Evolutionary conservation across 2,113 vertebrate genomes (phyloP).

Genomic region (Tylochromis polylepis): DNA sequence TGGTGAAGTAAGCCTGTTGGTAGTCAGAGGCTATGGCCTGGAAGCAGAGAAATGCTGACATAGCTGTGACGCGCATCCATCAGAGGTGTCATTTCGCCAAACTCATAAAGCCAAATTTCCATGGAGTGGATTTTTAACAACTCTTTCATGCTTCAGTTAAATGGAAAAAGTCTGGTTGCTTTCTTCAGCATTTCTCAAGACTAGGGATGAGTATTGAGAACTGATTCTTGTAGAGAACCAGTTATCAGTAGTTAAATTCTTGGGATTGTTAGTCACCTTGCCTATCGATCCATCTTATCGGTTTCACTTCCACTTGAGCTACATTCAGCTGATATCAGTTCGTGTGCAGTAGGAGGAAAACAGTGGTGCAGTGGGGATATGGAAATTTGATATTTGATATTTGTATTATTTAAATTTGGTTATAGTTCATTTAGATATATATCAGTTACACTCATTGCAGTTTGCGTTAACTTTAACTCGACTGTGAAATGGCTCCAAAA

Average conservation of each 20-base stretch:
- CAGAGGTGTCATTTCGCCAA: background rate
- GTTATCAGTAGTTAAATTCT: background rate
- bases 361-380: background rate
- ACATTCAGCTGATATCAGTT: background rate
- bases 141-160: background rate
- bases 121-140: background rate
- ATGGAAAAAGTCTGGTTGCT: background rate
- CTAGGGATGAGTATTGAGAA: background rate
- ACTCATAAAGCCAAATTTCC: background rate
- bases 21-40: background rate
- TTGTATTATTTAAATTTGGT: background rate
- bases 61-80: constrained; percentile 11
- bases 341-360: background rate
- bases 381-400: background rate
- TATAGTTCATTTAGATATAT: background rate
- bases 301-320: background rate
- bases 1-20: background rate
- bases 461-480: background rate
- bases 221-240: background rate
- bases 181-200: background rate
- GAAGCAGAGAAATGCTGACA: background rate
- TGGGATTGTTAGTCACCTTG: background rate
- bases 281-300: background rate
- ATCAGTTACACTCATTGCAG: background rate
- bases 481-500: background rate